Evolutionary conservation across 1,140 invertebrate species (phyloP), one percentile per base, ranked within the genome.

Genomic region (Magallana gigas): DNA sequence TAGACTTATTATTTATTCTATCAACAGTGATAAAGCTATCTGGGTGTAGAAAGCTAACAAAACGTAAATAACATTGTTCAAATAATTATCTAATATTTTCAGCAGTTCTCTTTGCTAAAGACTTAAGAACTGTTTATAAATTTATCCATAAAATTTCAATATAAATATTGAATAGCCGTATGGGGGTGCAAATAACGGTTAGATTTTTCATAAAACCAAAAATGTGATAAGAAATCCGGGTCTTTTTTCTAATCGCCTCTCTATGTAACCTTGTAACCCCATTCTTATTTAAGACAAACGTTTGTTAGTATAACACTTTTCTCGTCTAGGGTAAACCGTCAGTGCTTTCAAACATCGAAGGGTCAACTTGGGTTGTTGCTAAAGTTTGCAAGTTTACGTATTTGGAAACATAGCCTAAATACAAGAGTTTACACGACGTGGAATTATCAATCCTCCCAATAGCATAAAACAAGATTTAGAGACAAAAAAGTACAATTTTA

Each of bases 221-320:
- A 76, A 76, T 76, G 23, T 76, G 68, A 76, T 76, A 76, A 76
- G 68, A 29, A 48, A 76, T 76, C 7, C 23, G 23, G 23, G 18
- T 76, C 23, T 29, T 23, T 23, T 18, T 76, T 8, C 68, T 76
- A 76, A 29, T 36, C 9, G 68, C 23, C 23, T 76, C 68, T 29
- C 23, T 76, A 29, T 12, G 23, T 8, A 76, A 76, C 68, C 68
- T 29, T 76, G 9, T 76, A 76, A 76, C 68, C 68, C 23, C 68
- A 29, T 48, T 76, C 68, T 76, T 76, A 76, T 76, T 76, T 76
- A 29, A 76, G 68, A 76, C 68, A 76, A 76, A 76, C 68, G 68
- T 76, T 76, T 76, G 68, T 76, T 76, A 76, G 68, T 76, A 76
- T 76, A 76, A 23, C 68, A 76, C 68, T 76, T 76, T 76, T 76